Evolutionary conservation across 2,888 invertebrate genomes (phyloP).

Genomic region (Synergus umbraculus): DNA sequence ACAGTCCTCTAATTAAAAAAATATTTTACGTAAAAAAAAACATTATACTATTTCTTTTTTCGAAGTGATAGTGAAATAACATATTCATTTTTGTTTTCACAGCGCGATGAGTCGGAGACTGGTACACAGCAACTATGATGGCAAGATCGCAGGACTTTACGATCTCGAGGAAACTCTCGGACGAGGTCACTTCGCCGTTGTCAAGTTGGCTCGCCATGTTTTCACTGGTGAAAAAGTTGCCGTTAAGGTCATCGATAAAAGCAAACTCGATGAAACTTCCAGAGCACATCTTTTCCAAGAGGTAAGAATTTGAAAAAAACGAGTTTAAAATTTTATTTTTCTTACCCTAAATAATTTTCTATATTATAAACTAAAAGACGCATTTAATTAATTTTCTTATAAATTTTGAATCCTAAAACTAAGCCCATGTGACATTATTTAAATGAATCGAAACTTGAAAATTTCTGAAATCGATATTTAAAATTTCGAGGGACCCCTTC

Average conservation of each 20-base stretch:
- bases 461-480: slow-evolving; percentile 1
- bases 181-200: slow-evolving; percentile 98
- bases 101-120: slow-evolving; percentile 58
- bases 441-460: neutral
- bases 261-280: slow-evolving; percentile 96
- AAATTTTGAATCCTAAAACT: neutral
- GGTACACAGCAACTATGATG: slow-evolving; percentile 82
- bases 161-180: slow-evolving; percentile 98
- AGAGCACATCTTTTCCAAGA: slow-evolving; percentile 97
- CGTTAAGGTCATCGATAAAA: slow-evolving; percentile 99
- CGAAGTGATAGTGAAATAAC: neutral
- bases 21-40: neutral
- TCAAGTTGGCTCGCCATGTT: slow-evolving; percentile 97
- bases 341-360: neutral
- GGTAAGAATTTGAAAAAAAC: slow-evolving; percentile 79
- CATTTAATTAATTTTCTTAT: slow-evolving; percentile 11
- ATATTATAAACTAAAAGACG: neutral
- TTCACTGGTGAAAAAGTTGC: slow-evolving; percentile 99
- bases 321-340: neutral
- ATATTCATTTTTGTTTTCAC: slow-evolving; percentile 11
- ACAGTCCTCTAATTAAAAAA: neutral
- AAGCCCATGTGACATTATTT: slow-evolving; percentile 3
- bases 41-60: slow-evolving; percentile 21
- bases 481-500: no score
- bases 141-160: slow-evolving; percentile 97